Conservation (phyloP, 2,113 vertebrate genomes). For the Gobiocypris rarus region DNA sequence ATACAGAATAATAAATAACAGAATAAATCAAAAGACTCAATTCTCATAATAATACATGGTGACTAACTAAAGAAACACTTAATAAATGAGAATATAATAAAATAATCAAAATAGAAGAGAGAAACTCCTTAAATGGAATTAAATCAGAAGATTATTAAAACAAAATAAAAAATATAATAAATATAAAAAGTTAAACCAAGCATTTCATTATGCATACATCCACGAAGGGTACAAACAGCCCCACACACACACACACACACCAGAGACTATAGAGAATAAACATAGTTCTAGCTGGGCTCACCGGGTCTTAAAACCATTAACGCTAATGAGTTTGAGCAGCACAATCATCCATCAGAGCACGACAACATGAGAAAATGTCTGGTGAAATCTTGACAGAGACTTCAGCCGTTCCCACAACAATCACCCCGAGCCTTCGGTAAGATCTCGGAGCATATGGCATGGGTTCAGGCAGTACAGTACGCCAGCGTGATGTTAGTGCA, state of each 20-base stretch:
- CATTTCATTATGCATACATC: too few relatives aligned
- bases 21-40: too few relatives aligned
- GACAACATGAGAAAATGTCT: neutral
- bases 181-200: too few relatives aligned
- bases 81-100: too few relatives aligned
- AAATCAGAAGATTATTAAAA: neutral
- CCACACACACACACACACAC: too few relatives aligned
- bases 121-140: neutral
- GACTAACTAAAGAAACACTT: neutral
- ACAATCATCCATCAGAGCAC: conserved; percentile 13
- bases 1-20: neutral
- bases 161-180: neutral
- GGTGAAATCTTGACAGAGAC: neutral
- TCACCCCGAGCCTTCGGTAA: neutral
- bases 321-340: conserved; percentile 1
- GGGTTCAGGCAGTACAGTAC: neutral
- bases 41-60: too few relatives aligned
- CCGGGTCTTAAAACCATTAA: conserved; percentile 6
- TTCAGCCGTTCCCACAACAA: too few relatives aligned
- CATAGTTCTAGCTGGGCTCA: neutral
- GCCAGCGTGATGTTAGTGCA: conserved; percentile 1
- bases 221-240: too few relatives aligned
- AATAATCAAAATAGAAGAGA: neutral
- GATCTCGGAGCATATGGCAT: neutral
- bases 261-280: neutral